Evolutionary conservation across 2,113 vertebrate genomes (phyloP).

Genomic region (Anhinga anhinga): DNA sequence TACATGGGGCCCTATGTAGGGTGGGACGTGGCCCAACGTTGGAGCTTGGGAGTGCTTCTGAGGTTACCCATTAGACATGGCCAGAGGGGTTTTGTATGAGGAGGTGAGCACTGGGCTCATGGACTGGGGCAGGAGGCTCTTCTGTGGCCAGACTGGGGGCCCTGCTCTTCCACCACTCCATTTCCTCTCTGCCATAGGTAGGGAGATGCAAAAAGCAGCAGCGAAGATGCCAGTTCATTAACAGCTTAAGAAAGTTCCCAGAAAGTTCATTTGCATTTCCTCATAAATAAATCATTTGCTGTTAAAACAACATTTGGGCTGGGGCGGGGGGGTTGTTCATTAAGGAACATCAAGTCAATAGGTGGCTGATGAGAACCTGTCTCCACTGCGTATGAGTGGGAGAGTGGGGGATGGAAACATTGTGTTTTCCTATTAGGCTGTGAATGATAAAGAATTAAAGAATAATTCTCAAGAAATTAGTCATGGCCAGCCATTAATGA

Average conservation of each 20-base stretch:
- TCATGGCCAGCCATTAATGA: conserved; percentile 61
- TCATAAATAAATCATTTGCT: not conserved
- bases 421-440: conserved; percentile 16
- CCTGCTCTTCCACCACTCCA: not conserved
- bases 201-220: not conserved
- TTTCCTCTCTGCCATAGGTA: accelerated
- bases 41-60: not conserved
- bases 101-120: not conserved
- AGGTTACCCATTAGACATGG: not conserved
- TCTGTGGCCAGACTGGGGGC: not conserved
- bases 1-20: accelerated
- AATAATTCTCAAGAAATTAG: conserved; percentile 66
- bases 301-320: not conserved
- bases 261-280: not conserved
- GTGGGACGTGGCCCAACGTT: accelerated
- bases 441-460: conserved; percentile 61
- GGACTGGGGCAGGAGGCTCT: not conserved
- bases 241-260: not conserved
- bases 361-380: not conserved
- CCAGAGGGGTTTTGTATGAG: not conserved
- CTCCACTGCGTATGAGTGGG: not conserved
- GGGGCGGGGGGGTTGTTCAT: not conserved
- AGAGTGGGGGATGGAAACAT: not conserved
- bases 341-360: not conserved
- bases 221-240: not conserved